Evolutionary conservation across 2,113 vertebrate species (phyloP).

Genomic region (Passer domesticus): DNA sequence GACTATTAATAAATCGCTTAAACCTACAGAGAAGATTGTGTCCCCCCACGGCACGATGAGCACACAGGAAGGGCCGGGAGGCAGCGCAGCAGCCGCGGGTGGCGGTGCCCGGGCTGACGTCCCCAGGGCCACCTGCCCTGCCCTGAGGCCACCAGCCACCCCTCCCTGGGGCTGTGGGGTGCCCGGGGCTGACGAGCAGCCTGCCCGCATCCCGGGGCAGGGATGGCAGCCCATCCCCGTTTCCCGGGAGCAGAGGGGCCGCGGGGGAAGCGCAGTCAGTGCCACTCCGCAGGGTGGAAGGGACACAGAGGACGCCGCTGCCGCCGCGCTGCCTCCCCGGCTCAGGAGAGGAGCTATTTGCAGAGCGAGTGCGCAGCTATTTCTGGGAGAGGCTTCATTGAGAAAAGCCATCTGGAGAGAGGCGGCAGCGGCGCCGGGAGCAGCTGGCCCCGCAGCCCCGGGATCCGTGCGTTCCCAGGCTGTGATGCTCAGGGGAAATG

Average conservation of each 20-base stretch:
- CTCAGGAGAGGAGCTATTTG: neutral
- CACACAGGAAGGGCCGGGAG: neutral
- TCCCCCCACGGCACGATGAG: neutral
- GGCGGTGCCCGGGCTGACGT: accelerated
- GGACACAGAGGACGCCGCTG: neutral
- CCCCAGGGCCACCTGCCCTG: neutral
- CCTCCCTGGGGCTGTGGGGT: neutral
- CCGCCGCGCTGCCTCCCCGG: accelerated
- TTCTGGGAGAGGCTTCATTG: neutral
- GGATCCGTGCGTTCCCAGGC: neutral
- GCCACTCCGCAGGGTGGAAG: accelerated
- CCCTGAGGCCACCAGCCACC: neutral
- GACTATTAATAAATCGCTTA: constrained; percentile 69
- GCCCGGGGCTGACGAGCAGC: accelerated
- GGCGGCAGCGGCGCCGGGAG: neutral
- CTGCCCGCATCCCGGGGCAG: neutral
- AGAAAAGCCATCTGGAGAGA: constrained; percentile 10
- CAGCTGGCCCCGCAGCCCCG: neutral
- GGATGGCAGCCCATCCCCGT: accelerated
- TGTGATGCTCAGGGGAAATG: neutral
- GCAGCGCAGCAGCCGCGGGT: neutral
- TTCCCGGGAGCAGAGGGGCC: neutral
- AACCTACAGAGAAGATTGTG: neutral
- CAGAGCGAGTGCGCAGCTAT: neutral
- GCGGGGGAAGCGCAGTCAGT: accelerated